Evolutionary conservation across 2,888 invertebrate genomes (phyloP).

Genomic region (Oscheius sp.): DNA sequence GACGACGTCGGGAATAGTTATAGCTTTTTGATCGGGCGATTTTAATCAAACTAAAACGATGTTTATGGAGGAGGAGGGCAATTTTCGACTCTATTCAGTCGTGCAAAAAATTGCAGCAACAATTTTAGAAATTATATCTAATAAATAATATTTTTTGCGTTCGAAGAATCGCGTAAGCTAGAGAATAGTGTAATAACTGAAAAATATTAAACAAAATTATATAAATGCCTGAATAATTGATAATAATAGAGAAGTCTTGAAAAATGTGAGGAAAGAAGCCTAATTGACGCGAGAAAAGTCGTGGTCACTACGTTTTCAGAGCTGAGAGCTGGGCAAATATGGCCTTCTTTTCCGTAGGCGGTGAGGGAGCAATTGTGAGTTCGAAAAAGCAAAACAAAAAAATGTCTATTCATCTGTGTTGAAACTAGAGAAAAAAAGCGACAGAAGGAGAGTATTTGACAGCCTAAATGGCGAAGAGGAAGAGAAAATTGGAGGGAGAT

Average conservation of each 20-base stretch:
- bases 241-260: neutral
- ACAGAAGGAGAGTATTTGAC: constrained; percentile 3
- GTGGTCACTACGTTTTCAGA: constrained; percentile 28
- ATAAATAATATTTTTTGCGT: no score
- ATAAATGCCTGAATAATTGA: neutral
- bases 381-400: neutral
- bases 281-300: constrained; percentile 28
- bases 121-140: no score
- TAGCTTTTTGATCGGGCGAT: no score
- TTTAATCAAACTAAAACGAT: no score
- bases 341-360: constrained; percentile 1
- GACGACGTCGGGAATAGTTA: no score
- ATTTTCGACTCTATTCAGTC: no score
- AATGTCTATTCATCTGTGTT: neutral
- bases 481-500: constrained; percentile 5
- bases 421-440: neutral
- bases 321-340: constrained; percentile 20
- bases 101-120: no score
- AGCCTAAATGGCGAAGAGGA: neutral
- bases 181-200: no score
- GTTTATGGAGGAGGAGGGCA: no score
- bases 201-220: neutral
- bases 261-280: constrained; percentile 4
- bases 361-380: neutral
- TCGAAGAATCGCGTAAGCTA: no score